A percentile compares a stretch with the other conserved stretches of the same genome.
Evolutionary conservation across 2,113 vertebrate species (phyloP).

Genomic region (Xiphorhynchus elegans): DNA sequence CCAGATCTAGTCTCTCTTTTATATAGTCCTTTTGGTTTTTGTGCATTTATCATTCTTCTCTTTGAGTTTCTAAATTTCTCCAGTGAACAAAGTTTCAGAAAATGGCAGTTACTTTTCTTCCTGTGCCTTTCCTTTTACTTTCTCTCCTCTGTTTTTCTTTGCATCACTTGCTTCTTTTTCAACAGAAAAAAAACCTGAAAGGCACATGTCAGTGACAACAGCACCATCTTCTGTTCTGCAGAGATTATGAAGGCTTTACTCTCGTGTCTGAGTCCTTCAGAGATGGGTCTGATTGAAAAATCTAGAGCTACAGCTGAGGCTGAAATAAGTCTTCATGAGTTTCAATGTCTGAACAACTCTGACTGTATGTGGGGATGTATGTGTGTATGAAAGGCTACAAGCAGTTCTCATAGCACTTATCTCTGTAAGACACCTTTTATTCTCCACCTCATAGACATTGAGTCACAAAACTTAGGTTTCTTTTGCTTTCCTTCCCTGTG

Average conservation of each 20-base stretch:
- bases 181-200: background rate
- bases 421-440: background rate
- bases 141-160: background rate
- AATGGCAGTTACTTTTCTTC: background rate
- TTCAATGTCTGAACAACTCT: background rate
- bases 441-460: background rate
- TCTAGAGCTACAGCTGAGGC: background rate
- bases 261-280: background rate
- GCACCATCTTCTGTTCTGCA: slow-evolving; percentile 67
- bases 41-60: background rate
- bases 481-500: background rate
- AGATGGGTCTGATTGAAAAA: background rate
- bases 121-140: background rate
- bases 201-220: slow-evolving; percentile 26
- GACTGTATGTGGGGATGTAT: background rate
- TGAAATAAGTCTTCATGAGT: background rate
- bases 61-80: background rate
- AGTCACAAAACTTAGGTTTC: background rate
- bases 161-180: background rate
- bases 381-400: background rate
- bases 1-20: background rate
- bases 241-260: background rate
- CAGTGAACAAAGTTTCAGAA: background rate
- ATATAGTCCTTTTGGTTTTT: background rate
- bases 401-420: background rate